Evolutionary conservation across 23 tunicate species (phyloP), one percentile per base, ranked within the genome.

Genomic region (Phallusia fumigata): DNA sequence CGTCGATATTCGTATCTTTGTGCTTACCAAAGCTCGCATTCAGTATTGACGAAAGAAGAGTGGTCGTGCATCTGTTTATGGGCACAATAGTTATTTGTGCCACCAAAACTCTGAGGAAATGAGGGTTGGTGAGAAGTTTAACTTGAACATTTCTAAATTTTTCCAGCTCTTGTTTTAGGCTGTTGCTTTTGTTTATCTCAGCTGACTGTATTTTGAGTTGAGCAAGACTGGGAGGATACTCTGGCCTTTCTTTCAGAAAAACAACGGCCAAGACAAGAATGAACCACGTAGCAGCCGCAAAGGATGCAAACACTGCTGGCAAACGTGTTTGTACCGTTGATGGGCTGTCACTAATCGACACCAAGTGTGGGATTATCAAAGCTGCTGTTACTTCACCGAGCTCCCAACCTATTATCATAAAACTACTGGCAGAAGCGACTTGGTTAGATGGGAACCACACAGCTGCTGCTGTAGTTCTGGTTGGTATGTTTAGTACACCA

Each of bases 201-300:
- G 69, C 16, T 21, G 69, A 21, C 69, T 58, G 26, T 58, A 24
- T 24, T 65, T 82, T 82, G 33, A 22, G 10, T 32, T 80, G 76
- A 18, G 84, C 84, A 30, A 80, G 26, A 28, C 84, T 80, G 15
- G 79, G 84, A 26, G 84, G 74, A 30, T 16, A 30, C 22, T 53
- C 13, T 18, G 84, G 84, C 79, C 33, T 11, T 33, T 80, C 53
- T 58, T 58, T 58, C 16, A 58, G 28, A 13, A 30, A 52, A 24
- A 80, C 31, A 30, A 28, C 33, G n/a, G 5, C 10, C 28, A 26
- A 5, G 5, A 77, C 45, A 6, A 80, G 28, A 32, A 53, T 8
- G 1, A 53, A 58, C 32, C 34, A 34, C 18, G 50, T 22, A 3
- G 11, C 12, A 8, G 24, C 15, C 21, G 50, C 50, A 78, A 31